Base-by-base conservation (phyloP, 2,113 vertebrate genomes). In the Syngnathus typhle region DNA sequence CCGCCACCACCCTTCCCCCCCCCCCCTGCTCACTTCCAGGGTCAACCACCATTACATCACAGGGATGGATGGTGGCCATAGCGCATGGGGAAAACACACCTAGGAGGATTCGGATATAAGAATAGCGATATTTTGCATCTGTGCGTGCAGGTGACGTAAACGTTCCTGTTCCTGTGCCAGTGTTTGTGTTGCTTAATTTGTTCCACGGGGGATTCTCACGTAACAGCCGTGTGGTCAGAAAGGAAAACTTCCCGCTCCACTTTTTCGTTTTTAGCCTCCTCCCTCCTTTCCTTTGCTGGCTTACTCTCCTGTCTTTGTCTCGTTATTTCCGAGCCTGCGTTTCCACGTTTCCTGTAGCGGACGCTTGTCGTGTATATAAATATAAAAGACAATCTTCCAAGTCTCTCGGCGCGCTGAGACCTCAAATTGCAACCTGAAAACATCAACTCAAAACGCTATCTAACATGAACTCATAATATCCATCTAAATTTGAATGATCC, bases 1-100 rank as follows among this genome's bases (percentile, higher is more conserved):
- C 56, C 66, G 74, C n/a, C 74, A 68, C 65, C 84, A 12, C 41
- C 41, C 39, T 7, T 3, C 79, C 74, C 77, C 82, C 79, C 74
- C 77, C 82, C 81, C 74, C 78, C 68, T 2, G 36, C 80, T 75
- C 81, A 82, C 74, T 87, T 84, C 79, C 75, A 85, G 82, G 86
- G 84, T 91, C 87, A 88, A 85, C 84, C 85, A 64, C 71, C 78
- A 81, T 89, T 88, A 84, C 86, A 84, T 89, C 88, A 87, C 72
- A 60, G 74, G 58, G 64, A 83, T 46, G 73, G 74, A 87, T 86
- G 71, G 74, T 77, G 52, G 76, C 61, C 43, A 73, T 75, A 71
- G 37, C 10, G 38, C 39, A 6, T 10, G 38, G 38, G 38, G n/a
- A 21, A 63, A 46, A 6, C n/a, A 63, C 12, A 9, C 61, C 13